Evolutionary conservation across 2,113 vertebrate species (phyloP).

Genomic region (Taurulus bubalis): DNA sequence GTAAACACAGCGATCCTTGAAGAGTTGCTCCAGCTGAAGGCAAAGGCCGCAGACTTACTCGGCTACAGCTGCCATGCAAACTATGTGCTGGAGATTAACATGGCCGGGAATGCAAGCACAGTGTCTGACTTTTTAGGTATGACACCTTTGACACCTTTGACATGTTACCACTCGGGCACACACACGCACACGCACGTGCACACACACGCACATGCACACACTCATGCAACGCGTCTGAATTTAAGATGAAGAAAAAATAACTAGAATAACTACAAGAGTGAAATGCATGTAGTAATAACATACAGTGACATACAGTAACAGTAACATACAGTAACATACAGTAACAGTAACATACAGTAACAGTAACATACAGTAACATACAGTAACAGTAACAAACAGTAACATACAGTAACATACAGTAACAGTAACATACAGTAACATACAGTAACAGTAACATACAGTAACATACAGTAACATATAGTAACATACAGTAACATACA

Average conservation of each 20-base stretch:
- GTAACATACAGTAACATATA: no score
- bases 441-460: no score
- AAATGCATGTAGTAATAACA: background rate
- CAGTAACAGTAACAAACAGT: no score
- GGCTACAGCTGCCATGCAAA: conserved; percentile 91
- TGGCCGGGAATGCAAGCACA: conserved; percentile 89
- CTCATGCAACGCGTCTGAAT: background rate
- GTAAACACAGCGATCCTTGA: conserved; percentile 92
- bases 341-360: no score
- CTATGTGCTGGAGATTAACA: conserved; percentile 95
- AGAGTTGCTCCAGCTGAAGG: conserved; percentile 87
- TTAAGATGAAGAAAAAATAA: background rate
- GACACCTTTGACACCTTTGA: conserved; percentile 49
- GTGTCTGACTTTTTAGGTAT: conserved; percentile 91
- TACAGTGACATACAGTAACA: no score
- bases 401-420: no score
- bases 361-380: no score
- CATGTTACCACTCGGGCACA: background rate
- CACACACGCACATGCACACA: background rate
- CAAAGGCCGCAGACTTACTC: conserved; percentile 89
- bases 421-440: no score
- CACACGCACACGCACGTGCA: background rate
- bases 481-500: no score
- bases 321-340: background rate
- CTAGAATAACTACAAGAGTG: background rate